Evolutionary conservation across 2,797 vertebrate species (phyloP), one percentile per base, ranked within the genome.

Genomic region (Atherinosoma microstoma): DNA sequence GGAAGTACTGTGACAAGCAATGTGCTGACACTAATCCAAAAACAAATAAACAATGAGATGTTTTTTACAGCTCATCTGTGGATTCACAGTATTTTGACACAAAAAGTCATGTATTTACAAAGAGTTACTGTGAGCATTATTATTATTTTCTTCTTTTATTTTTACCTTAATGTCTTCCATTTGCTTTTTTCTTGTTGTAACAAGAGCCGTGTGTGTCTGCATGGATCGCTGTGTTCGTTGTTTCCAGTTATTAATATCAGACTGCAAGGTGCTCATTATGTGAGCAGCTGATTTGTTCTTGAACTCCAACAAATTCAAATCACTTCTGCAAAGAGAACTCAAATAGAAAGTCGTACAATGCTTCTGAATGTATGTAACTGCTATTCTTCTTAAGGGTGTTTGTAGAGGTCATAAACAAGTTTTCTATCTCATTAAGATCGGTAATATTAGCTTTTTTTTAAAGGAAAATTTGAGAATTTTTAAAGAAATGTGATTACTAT

Each of bases 21-120:
- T 87, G 90, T 87, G 85, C 91, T 93, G 89, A 93, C 89, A 92
- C 88, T 93, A 92, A 94, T 93, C 92, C 92, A 92, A 88, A 93
- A 90, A 91, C 89, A 92, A 90, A 93, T 85, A 90, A 90, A 91
- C 83, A 90, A 89, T 70, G 82, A 87, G 82, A 79, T 85, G 74
- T 73, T 84, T 87, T 87, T 82, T 58, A 60, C 77, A 78, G 79
- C 83, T 75, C 45, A 70, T 84, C 76, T 85, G 73, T 78, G 81
- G 87, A 81, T 86, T 83, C 71, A 80, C 74, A 68, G 67, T 62
- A 76, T 85, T 49, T 70, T 89, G 80, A 85, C 80, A 85, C 54
- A 76, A 72, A 78, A 82, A 79, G 74, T 78, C 59, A 64, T 78
- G 79, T 79, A 76, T 86, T 89, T 82, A 76, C 76, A 75, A 69